A percentile compares a stretch with the other conserved stretches of the same genome.
These are phyloP conservation scores for Luehdorfia chinensis DNA, from an alignment of 1,140 invertebrate genomes.

Conservation along the genomic window DNA sequence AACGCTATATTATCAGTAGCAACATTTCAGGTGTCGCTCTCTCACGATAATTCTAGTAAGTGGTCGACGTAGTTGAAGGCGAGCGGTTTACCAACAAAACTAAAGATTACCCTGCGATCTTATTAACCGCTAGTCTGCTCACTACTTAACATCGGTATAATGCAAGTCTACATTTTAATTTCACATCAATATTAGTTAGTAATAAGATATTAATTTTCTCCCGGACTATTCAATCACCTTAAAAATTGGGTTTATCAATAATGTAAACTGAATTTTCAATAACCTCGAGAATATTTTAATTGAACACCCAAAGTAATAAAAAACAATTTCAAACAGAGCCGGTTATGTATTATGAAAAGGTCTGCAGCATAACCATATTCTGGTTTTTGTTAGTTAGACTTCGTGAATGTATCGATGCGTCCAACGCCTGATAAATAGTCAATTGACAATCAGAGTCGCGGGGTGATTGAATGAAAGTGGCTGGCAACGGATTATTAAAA, in stretches of 20 bases:
- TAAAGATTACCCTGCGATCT: constrained; percentile 46
- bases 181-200: too few relatives aligned
- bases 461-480: constrained; percentile 39
- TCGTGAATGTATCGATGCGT: constrained; percentile 34
- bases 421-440: constrained; percentile 45
- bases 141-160: too few relatives aligned
- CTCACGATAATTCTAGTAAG: constrained; percentile 43
- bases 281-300: constrained; percentile 11
- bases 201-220: too few relatives aligned
- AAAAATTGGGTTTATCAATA: constrained; percentile 6
- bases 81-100: constrained; percentile 35
- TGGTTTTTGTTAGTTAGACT: constrained; percentile 29
- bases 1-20: constrained; percentile 54
- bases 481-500: constrained; percentile 48
- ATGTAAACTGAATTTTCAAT: constrained; percentile 9
- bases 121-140: too few relatives aligned
- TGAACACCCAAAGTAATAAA: constrained; percentile 4
- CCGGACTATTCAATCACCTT: constrained; percentile 2
- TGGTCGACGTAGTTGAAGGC: constrained; percentile 18
- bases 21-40: constrained; percentile 64
- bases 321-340: constrained; percentile 5
- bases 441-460: constrained; percentile 54
- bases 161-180: too few relatives aligned
- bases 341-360: constrained; percentile 18
- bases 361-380: constrained; percentile 11